Evolutionary conservation across 2,113 vertebrate species (phyloP).

Genomic region (Psephotus haematonotus): DNA sequence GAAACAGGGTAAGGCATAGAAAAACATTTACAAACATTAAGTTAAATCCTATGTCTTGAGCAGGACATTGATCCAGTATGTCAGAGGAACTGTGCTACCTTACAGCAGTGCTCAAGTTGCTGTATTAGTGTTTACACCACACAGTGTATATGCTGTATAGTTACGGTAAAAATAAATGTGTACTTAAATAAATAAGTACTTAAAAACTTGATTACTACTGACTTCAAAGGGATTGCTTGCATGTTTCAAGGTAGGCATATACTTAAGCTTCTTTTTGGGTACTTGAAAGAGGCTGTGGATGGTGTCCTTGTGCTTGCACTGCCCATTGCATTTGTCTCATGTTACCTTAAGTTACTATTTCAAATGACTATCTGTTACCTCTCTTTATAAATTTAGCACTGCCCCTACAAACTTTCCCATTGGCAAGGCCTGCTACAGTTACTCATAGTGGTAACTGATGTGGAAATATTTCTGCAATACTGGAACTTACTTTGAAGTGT

Average conservation of each 20-base stretch:
- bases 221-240: background rate
- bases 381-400: background rate
- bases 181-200: too few species aligned
- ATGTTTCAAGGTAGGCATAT: background rate
- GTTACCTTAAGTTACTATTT: background rate
- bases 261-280: background rate
- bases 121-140: background rate
- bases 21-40: background rate
- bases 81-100: background rate
- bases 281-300: background rate
- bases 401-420: background rate
- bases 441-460: background rate
- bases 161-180: background rate
- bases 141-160: background rate
- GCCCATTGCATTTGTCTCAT: fast-evolving
- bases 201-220: background rate
- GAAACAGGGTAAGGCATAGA: background rate
- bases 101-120: background rate
- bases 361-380: background rate
- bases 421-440: background rate
- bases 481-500: background rate
- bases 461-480: background rate
- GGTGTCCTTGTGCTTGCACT: background rate
- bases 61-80: background rate
- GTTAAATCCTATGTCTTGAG: background rate